Conservation (phyloP, 2,888 invertebrate genomes). For the Eupithecia tripunctaria region DNA sequence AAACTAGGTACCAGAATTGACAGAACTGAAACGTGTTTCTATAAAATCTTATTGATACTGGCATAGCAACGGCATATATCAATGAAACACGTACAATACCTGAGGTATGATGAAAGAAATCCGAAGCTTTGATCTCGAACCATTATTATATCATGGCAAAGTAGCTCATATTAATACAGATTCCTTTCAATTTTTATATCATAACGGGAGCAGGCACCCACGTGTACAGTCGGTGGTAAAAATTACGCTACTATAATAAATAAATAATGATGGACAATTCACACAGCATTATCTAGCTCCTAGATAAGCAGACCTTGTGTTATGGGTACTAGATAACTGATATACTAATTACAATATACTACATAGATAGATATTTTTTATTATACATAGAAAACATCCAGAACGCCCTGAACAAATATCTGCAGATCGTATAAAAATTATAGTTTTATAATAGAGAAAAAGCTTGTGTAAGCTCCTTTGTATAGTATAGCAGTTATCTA, state of each 20-base stretch:
- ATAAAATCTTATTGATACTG: neutral
- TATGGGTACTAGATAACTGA: too few species aligned
- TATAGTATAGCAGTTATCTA: neutral
- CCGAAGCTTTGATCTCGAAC: constrained; percentile 21
- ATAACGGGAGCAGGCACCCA: constrained; percentile 17
- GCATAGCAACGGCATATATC: neutral
- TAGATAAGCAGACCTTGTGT: too few species aligned
- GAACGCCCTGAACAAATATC: too few species aligned
- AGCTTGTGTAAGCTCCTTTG: neutral
- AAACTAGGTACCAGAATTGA: too few species aligned
- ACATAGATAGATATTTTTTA: too few species aligned
- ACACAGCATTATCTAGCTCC: too few species aligned
- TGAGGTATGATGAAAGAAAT: neutral
- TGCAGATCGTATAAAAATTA: too few species aligned
- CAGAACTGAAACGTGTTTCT: neutral
- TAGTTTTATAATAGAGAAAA: neutral
- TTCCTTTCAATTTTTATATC: constrained; percentile 32
- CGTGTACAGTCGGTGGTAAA: neutral
- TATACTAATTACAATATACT: too few species aligned
- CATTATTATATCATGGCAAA: constrained; percentile 18
- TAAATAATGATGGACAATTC: too few species aligned
- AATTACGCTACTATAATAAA: neutral
- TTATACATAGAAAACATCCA: too few species aligned
- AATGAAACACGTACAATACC: constrained; percentile 3
- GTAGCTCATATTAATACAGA: constrained; percentile 19